Conservation (phyloP, 2,797 vertebrate species). For the Argya squamiceps region DNA sequence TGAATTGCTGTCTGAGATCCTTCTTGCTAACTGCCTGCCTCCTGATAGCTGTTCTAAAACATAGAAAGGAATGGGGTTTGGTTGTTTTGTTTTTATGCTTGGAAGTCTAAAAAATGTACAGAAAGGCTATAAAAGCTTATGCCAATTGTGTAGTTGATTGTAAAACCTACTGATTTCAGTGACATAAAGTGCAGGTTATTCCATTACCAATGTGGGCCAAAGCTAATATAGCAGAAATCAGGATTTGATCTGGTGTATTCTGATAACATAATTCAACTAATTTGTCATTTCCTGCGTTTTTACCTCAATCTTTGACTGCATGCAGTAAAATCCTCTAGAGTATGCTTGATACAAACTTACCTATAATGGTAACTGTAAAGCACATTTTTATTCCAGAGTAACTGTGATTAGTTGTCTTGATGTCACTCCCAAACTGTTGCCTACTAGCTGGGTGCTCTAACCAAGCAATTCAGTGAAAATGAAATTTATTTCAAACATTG, state of each 20-base stretch:
- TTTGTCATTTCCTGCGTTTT: slow-evolving; percentile 18
- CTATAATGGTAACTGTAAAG: background rate
- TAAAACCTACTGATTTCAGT: background rate
- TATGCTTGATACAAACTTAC: background rate
- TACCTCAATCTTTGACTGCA: background rate
- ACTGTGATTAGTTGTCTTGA: background rate
- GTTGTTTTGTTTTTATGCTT: background rate
- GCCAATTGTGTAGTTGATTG: background rate
- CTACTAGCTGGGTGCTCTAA: background rate
- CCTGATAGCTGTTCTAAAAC: background rate
- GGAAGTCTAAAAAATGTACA: background rate
- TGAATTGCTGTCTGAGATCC: background rate
- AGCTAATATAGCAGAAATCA: background rate
- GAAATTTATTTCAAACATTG: background rate
- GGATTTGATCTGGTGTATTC: background rate
- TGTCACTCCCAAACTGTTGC: background rate
- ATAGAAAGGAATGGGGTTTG: background rate
- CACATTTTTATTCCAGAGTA: background rate
- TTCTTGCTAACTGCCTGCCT: background rate
- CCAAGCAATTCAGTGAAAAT: background rate
- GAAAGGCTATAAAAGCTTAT: slow-evolving; percentile 9
- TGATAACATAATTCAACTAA: slow-evolving; percentile 10
- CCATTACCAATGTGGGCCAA: background rate
- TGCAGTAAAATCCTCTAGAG: background rate
- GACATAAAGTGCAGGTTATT: background rate